Base-by-base conservation (phyloP, 2,888 invertebrate species). In the Drosophila ezoana region DNA sequence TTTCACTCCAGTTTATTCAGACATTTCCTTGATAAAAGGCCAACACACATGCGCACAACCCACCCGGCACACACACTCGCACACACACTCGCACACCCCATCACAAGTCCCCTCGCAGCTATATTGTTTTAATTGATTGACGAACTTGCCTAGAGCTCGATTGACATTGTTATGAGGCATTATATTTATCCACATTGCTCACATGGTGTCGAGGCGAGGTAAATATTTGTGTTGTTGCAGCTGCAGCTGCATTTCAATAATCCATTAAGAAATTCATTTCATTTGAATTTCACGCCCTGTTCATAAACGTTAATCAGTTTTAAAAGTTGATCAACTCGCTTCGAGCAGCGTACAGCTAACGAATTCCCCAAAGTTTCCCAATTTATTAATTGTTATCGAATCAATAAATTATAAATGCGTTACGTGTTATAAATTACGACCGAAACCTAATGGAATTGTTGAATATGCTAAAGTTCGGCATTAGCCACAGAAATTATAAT, bases 121-220 rank as follows among this genome's bases (percentile, higher is more conserved):
- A 57, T 64, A 80, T 72, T 67, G 58, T 70, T 63, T 75, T 79
- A 79, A 80, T 80, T 80, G 80, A 81, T 81, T 75, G 75, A 68
- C 44, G 71, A 60, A 66, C 57, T 53, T 70, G 72, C 44, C 53
- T 44, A 49, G 48, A 44, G 49, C 43, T 60, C 44, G 33, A 38
- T 47, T 57, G 51, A 48, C 40, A 72, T 59, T 65, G 60, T 56
- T 49, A 56, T 69, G 40, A 38, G 28, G 40, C 47, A 41, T 57
- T 51, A 51, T 53, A 52, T 59, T 41, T 14, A 59, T 66, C 40
- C 62, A 44, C 61, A 64, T 56, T 56, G 58, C 61, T 35, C 64
- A 75, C 57, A 62, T 63, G 73, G 51, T 14, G 60, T 38, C 33
- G 45, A 4, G 32, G 20, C n/a, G 54, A 49, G 23, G 45, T 47